Evolutionary conservation across 2,113 vertebrate species (phyloP), one percentile per base, ranked within the genome.

Genomic region (Candoia aspera): DNA sequence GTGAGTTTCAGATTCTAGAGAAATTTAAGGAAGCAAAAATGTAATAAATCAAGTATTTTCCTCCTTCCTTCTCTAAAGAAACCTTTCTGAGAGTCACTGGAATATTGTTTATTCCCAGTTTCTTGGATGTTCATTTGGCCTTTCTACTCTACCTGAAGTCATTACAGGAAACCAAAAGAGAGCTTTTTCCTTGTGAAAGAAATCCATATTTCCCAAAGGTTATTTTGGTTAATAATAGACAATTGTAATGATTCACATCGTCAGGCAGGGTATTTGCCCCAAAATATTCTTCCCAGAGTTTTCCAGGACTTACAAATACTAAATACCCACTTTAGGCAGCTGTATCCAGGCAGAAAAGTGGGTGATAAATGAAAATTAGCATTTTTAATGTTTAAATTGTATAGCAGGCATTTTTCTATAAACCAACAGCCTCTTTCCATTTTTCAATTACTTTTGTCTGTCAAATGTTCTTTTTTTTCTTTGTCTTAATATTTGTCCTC

Each of bases 381-480:
- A 94, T 84, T 93, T 94, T 85, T 13, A 92, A 57, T 92, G 89
- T 95, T 96, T 94, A 94, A 94, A 90, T 94, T 95, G 33, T 86
- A 49, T 60, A 91, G 88, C 86, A 90, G 60, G 92, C 42, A 29
- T 89, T 88, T 88, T 21, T 93, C 90, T 57, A 73, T 90, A 93
- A 94, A 94, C 33, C 68, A 93, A 59, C 83, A 88, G n/a, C 86
- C 21, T 42, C 57, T 86, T 92, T 90, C 89, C 86, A 17, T 17
- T 42, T 94, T 88, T 94, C 95, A 96, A 95, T 92, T 95, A 95
- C 92, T 96, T 95, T 95, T 96, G 92, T 96, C 95, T 94, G 94
- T 97, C 94, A 95, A 93, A 91, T 13, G 3, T 84, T 96, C 83
- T 62, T 90, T 84, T 95, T 83, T 5, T 2, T 2, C 84, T 94